Evolutionary conservation across 2,888 invertebrate species (phyloP), one percentile per base, ranked within the genome.

Genomic region (Epinotia demarniana): DNA sequence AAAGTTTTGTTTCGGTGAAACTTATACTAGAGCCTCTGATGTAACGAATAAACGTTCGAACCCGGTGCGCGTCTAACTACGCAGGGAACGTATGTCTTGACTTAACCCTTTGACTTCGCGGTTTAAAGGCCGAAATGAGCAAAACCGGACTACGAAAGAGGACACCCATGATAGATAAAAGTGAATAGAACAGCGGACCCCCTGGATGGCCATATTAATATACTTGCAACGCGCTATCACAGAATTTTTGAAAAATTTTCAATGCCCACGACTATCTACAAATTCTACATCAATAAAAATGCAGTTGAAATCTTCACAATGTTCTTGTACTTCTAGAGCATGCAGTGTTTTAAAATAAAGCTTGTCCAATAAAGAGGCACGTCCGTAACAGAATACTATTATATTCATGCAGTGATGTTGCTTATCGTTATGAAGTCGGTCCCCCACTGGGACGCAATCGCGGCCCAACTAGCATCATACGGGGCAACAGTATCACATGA

Each of bases 381-480:
- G 53, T 53, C 66, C 53, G 66, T 18, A 55, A 27, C 66, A 53
- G 39, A 19, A 55, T 55, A n/a, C 64, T 64, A 46, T 72, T 72
- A 64, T 58, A 66, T 49, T 46, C 66, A 33, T 64, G 46, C 39
- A 39, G 57, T 53, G 27, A 53, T n/a, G 23, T 72, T 60, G 72
- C 60, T 72, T 72, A 66, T 58, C 66, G 66, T 53, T 53, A 66
- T 64, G 72, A 64, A 60, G 58, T 27, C 18, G 64, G 43, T 49
- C 58, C 72, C 72, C 66, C 66, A 60, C 58, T 66, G 72, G 64
- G 72, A 27, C 18, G 46, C 64, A 57, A 33, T 4, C 3, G 39
- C 53, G 33, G 49, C 63, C 13, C 11, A 60, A n/a, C 69, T 60
- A 69, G 69, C 69, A 69, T 66, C 27, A 2, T 43, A 49, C 46